These are phyloP conservation scores for Metaphire vulgaris DNA, from an alignment of 1,140 invertebrate genomes.

Conservation along the genomic window DNA sequence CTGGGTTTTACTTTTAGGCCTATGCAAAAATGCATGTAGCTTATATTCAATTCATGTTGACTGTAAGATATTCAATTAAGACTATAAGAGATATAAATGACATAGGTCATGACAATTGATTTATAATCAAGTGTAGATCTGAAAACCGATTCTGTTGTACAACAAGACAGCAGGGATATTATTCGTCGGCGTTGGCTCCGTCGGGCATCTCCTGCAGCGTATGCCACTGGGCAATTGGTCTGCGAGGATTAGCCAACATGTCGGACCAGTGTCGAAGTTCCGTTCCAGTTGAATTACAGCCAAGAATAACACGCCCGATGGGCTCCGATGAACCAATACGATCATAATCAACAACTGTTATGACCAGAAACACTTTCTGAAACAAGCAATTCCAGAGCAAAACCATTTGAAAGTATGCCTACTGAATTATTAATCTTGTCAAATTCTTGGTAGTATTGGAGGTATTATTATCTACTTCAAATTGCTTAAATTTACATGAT, in stretches of 20 bases:
- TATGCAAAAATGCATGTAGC: too few species aligned
- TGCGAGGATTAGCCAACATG: constrained; percentile 82
- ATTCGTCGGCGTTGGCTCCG: constrained; percentile 8
- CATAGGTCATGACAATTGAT: too few species aligned
- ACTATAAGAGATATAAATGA: too few species aligned
- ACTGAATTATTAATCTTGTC: too few species aligned
- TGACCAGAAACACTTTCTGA: constrained; percentile 96
- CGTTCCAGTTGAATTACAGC: constrained; percentile 77
- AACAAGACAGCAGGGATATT: background rate
- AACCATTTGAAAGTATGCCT: too few species aligned
- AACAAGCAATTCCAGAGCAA: too few species aligned
- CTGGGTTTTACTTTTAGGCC: too few species aligned
- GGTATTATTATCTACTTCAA: too few species aligned
- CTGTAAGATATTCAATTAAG: too few species aligned
- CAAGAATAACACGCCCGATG: constrained; percentile 92
- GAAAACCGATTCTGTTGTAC: background rate
- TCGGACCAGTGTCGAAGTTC: constrained; percentile 83
- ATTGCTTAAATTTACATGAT: too few species aligned
- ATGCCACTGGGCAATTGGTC: constrained; percentile 99
- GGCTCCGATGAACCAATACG: constrained; percentile 98
- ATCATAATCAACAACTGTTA: constrained; percentile 99
- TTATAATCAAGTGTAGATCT: background rate
- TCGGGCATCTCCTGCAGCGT: constrained; percentile 63
- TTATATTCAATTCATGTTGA: too few species aligned
- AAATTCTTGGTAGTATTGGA: too few species aligned